A percentile compares a stretch with the other conserved stretches of the same genome.
Evolutionary conservation across 2,888 invertebrate species (phyloP).

Genomic region (Cataglyphis altisquamis): DNA sequence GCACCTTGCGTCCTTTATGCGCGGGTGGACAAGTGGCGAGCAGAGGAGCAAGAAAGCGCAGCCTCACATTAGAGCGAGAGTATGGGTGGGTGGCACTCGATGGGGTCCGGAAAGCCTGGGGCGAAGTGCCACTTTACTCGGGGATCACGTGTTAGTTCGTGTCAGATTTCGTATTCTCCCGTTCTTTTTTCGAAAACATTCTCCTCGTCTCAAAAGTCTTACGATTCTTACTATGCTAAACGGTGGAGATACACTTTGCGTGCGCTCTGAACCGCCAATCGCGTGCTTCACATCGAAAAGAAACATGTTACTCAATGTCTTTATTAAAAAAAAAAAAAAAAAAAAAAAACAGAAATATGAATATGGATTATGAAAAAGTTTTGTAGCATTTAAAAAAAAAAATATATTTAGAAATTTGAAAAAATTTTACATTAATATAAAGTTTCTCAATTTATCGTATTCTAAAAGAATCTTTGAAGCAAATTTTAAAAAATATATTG

Average conservation of each 20-base stretch:
- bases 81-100: conserved; percentile 50
- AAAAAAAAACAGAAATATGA: not conserved
- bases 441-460: not conserved
- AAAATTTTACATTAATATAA: not conserved
- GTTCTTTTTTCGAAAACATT: conserved; percentile 53
- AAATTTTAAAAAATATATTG: not conserved
- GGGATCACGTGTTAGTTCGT: conserved; percentile 65
- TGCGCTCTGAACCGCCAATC: not conserved
- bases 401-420: not conserved
- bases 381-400: not conserved
- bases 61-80: not conserved
- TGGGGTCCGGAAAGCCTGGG: conserved; percentile 61
- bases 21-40: conserved; percentile 75
- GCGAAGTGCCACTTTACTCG: conserved; percentile 65
- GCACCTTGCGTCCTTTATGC: conserved; percentile 69
- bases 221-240: conserved; percentile 16
- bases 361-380: not conserved
- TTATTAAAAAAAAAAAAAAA: not conserved
- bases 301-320: not conserved
- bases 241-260: not conserved
- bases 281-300: not conserved
- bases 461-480: not conserved
- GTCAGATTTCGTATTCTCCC: conserved; percentile 67
- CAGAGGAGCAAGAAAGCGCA: conserved; percentile 45
- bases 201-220: conserved; percentile 29